phyloP scores from a whole-genome alignment of 1,140 invertebrate species.

The Hyphantria cunea region DNA sequence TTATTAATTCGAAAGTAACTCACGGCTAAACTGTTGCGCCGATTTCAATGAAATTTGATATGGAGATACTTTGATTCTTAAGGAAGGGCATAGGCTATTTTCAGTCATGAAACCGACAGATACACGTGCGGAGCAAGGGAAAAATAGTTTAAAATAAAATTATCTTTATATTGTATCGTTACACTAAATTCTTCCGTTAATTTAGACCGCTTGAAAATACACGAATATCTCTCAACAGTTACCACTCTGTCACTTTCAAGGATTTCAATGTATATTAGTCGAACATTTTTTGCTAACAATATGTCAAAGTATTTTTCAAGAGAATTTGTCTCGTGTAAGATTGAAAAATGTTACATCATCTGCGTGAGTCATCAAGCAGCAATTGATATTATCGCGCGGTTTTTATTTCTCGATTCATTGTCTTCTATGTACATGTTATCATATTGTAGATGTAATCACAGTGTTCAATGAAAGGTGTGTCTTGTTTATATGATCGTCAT shows the following conservation, averaged over 20 bases:
- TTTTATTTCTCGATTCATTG: conserved; percentile 40
- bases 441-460: conserved; percentile 34
- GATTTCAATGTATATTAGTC: conserved; percentile 27
- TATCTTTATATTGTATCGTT: no score
- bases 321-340: conserved; percentile 70
- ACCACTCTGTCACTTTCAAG: conserved; percentile 17
- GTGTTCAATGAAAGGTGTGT: conserved; percentile 53
- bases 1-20: no score
- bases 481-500: conserved; percentile 31
- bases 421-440: conserved; percentile 21
- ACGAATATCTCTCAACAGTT: background rate
- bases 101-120: no score
- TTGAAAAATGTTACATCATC: conserved; percentile 67
- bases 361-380: conserved; percentile 35
- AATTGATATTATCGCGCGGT: background rate
- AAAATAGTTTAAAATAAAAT: no score
- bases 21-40: no score
- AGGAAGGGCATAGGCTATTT: no score
- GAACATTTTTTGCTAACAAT: background rate
- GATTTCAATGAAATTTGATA: no score
- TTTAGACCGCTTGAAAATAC: no score
- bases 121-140: no score
- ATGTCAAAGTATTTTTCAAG: conserved; percentile 41
- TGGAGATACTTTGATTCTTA: no score
- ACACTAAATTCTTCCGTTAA: no score